Conservation (phyloP, 53 echinoderm and acorn worm species). For the Temnopleurus reevesii region DNA sequence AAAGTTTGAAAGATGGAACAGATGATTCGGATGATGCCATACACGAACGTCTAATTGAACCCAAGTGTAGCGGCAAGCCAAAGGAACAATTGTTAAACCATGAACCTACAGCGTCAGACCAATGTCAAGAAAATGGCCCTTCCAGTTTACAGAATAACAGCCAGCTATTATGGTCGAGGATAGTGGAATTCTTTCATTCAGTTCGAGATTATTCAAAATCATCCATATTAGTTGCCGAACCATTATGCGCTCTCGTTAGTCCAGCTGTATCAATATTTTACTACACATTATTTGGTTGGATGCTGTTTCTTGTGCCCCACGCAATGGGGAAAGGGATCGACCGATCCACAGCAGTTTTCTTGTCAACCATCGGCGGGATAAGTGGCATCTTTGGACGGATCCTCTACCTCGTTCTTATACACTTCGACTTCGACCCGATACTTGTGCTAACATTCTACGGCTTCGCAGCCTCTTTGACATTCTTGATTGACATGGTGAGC, state of each 20-base stretch:
- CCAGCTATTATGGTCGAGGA: background rate
- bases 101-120: too few species aligned
- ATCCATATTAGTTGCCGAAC: background rate
- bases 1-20: too few species aligned
- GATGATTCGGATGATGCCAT: too few species aligned
- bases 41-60: too few species aligned
- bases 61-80: too few species aligned
- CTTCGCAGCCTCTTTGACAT: background rate
- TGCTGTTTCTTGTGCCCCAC: conserved; percentile 17
- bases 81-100: too few species aligned
- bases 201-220: background rate
- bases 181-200: background rate
- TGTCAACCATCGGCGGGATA: background rate
- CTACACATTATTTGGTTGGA: background rate
- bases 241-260: background rate
- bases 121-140: too few species aligned
- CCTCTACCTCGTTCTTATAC: background rate
- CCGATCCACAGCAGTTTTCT: background rate
- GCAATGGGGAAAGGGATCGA: background rate
- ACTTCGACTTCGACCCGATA: background rate
- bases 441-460: background rate
- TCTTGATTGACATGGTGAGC: background rate
- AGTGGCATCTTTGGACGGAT: background rate
- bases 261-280: background rate
- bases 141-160: too few species aligned